phyloP scores from a whole-genome alignment of 2,888 invertebrate species.

The Rambutsinella grinnellia region DNA sequence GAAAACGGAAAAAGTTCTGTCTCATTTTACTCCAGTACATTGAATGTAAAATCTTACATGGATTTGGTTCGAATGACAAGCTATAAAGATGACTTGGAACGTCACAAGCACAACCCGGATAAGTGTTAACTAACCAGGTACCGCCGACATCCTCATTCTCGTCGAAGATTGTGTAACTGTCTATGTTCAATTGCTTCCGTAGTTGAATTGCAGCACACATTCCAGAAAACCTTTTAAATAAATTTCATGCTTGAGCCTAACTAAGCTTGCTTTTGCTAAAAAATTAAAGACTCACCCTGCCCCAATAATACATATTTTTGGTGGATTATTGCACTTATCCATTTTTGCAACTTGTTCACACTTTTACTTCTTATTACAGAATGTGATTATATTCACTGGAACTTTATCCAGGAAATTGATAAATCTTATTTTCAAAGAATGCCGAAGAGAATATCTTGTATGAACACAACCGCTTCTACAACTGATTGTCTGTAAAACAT shows the following conservation, averaged over 20 bases:
- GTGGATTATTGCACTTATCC: no score
- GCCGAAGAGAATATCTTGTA: no score
- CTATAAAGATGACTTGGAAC: constrained; percentile 47
- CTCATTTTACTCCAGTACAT: not conserved
- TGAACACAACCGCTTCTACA: no score
- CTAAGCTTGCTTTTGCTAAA: not conserved
- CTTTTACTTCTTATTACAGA: no score
- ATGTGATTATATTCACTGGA: no score
- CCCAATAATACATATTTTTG: constrained; percentile 51
- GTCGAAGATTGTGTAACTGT: constrained; percentile 51
- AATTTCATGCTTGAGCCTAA: not conserved
- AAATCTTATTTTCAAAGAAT: no score
- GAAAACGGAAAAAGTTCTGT: not conserved
- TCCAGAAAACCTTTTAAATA: constrained; percentile 44
- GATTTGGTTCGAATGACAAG: constrained; percentile 55
- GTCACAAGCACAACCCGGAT: constrained; percentile 59
- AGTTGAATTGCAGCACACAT: constrained; percentile 55
- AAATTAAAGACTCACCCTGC: constrained; percentile 36
- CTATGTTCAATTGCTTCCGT: constrained; percentile 19
- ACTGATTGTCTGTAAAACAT: no score
- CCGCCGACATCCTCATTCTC: constrained; percentile 57
- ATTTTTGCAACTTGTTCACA: no score
- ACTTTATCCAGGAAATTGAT: no score
- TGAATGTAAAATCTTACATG: constrained; percentile 30
- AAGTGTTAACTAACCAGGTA: constrained; percentile 55